Base-by-base conservation (phyloP, 1,140 invertebrate species). In the Drosophila asahinai region DNA sequence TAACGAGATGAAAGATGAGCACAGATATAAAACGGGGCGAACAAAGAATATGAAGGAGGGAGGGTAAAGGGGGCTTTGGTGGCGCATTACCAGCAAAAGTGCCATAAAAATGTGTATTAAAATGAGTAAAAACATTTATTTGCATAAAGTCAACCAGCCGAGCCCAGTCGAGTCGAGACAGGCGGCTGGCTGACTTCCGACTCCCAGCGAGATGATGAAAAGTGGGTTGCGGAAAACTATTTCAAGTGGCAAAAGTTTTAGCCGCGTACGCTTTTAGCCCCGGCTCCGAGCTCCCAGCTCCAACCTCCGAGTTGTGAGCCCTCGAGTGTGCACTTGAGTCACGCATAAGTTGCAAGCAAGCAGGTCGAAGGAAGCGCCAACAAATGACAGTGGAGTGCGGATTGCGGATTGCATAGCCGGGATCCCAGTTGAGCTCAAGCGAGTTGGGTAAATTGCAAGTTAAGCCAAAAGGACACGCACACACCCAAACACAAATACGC, bases 101-200 rank as follows among this genome's bases (percentile, higher is more conserved):
- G 86, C 82, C 86, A 89, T 89, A 86, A 90, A 90, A 89, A 90
- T 89, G 79, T 90, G 86, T 89, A 90, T 89, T 89, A 91, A 89
- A 89, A 89, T 89, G 86, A 90, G 82, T 89, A 90, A 90, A 90
- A 89, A 89, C 84, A 87, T 87, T 89, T 89, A 84, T 89, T 89
- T 90, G 86, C 86, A 89, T 89, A 86, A 86, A 90, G 82, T 86
- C 81, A 83, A 78, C 67, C 71, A 79, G 49, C 17, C 43, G 30
- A 15, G 36, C n/a, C 58, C 45, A 30, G 17, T 30, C 27, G 52
- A 38, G 47, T 19, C 47, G 8, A 14, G 6, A 8, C n/a, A 14
- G 66, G 47, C 62, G 12, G 19, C 19, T 5, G 43, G 15, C 19
- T 4, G 14, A 81, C 81, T 66, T 73, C 83, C 72, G 82, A 74